Base-by-base conservation (phyloP, 2,888 invertebrate species). In the Phortica okadai region DNA sequence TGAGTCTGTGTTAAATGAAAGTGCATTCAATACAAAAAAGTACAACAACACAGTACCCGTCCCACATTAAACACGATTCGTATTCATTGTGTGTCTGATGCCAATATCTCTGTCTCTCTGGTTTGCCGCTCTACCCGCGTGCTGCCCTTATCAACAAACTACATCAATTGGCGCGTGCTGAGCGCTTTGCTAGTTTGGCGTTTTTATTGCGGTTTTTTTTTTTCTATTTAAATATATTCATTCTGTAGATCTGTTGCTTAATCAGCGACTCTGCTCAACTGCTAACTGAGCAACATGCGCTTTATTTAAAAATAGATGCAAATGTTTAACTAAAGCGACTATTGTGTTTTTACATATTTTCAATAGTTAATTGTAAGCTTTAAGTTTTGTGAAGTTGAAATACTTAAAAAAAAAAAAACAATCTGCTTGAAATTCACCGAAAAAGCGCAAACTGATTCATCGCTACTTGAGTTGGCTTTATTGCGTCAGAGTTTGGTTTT, bases 151-250 rank as follows among this genome's bases (percentile, higher is more conserved):
- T 50, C 50, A 6, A 50, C 50, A 50, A 50, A 6, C 50, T 50
- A 5, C 8, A 50, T 77, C 70, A 78, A 75, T 78, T 76, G 79
- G 77, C 79, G 77, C 79, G 79, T 79, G 79, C 79, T 79, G 74
- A 25, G 16, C 16, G 6, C 62, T 25, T 62, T 21, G 62, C 21
- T 62, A 25, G 62, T 62, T 62, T 16, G 62, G 16, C 6, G 14
- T 16, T 56, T 56, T 56, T 56, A 11, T 72, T 56, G 72, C 42
- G 14, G 58, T 58, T 11, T 10, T 56, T 72, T 54, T 41, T 42
- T 14, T 7, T 7, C 6, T 45, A 64, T 69, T 10, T 16, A 21
- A 14, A 45, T 45, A 42, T 67, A 45, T 72, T 72, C 70, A 72
- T 72, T 42, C 70, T 11, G 54, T 41, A 56, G 70, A 72, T 72